Percentiles rank a stretch among this genome's conserved stretches.
Conservation (phyloP, 2,797 vertebrate species). For the Knipowitschia caucasica region DNA sequence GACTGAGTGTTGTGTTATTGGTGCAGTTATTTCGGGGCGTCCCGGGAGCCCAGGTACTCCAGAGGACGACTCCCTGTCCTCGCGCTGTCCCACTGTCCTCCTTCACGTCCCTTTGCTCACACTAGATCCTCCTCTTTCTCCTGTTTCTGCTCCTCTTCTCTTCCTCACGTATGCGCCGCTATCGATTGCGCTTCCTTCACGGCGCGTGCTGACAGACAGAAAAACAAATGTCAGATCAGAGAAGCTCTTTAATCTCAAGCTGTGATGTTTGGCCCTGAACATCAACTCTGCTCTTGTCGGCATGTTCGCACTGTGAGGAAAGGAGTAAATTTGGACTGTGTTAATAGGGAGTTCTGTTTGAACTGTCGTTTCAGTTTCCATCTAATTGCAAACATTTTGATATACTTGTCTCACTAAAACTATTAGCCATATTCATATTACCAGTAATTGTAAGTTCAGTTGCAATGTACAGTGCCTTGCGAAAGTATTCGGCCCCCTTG, state of each 20-base stretch:
- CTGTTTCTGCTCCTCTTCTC: constrained; percentile 2
- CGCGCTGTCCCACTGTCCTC: constrained; percentile 21
- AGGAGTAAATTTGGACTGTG: constrained; percentile 35
- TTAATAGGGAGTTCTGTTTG: constrained; percentile 28
- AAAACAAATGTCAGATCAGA: constrained; percentile 77
- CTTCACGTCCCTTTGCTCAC: not conserved
- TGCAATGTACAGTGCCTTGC: too few species aligned
- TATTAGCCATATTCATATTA: not conserved
- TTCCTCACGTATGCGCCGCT: constrained; percentile 26
- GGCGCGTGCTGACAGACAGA: constrained; percentile 69
- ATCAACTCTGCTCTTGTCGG: constrained; percentile 47
- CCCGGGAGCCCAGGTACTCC: constrained; percentile 66
- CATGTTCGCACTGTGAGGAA: constrained; percentile 23
- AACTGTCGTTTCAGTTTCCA: not conserved
- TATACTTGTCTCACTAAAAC: not conserved
- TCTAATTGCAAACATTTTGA: constrained; percentile 16
- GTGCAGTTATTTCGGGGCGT: constrained; percentile 76
- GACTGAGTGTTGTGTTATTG: constrained; percentile 57
- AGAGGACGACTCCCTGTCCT: constrained; percentile 57
- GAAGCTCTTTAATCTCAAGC: constrained; percentile 72
- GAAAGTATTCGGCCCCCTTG: too few species aligned
- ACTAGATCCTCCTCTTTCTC: constrained; percentile 11
- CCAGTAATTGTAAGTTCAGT: not conserved
- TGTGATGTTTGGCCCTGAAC: constrained; percentile 70
- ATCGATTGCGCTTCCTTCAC: constrained; percentile 50